Base-by-base conservation (phyloP, 1,140 invertebrate genomes). In the silkworm (Bombyx mori) region DNA sequence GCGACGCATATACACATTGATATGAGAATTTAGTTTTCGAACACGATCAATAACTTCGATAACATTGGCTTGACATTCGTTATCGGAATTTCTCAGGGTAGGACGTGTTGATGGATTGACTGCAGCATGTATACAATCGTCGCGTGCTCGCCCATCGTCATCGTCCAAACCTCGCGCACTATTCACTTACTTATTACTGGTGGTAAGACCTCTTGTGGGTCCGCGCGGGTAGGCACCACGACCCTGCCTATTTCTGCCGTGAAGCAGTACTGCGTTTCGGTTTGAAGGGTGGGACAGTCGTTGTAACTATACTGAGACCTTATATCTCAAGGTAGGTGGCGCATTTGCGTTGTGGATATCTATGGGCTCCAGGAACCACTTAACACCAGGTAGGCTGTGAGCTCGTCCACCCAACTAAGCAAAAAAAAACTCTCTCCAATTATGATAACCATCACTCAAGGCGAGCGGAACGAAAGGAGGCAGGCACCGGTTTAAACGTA, bases 361-460 rank as follows among this genome's bases (percentile, higher is more conserved):
- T 18, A 18, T 18, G 12, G 12, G 12, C 12, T 18, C 12, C 12
- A 18, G 12, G 12, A 18, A 18, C 12, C 12, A 18, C 12, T 18
- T 18, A 18, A 18, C 12, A 18, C 12, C 12, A 18, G 12, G 12
- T 18, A 18, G 12, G 12, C 12, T 18, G 12, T 18, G 12, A 18
- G 12, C 12, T 18, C 12, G 12, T 18, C 12, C 12, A 18, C 12
- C 12, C 12, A 18, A 18, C 12, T 18, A 18, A 18, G 12, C 12
- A 18, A 18, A 18, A 18, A 18, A 18, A 18, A 18, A 18, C 78
- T 78, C 80, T 66, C 75, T 71, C 73, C 79, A 86, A 86, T 86
- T 86, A 86, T 73, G 79, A 84, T 86, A 86, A 86, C 78, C 75
- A 86, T 86, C 83, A 86, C 73, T 82, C 83, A 86, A 79, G 73